A percentile compares a stretch with the other conserved stretches of the same genome.
Conservation (phyloP, 2,797 vertebrate genomes). For the Sylvilagus floridanus region DNA sequence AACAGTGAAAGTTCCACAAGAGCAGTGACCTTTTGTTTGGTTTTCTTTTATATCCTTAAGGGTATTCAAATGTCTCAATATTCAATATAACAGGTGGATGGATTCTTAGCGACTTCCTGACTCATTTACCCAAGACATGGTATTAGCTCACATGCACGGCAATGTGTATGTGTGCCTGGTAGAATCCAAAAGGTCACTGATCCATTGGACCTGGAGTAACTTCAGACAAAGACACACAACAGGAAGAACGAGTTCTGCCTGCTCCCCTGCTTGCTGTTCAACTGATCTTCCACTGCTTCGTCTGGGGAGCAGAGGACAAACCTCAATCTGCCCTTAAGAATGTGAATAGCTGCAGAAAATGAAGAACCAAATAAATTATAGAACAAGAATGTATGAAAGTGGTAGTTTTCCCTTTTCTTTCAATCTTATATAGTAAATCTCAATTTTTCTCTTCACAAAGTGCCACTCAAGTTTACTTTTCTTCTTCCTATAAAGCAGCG, state of each 20-base stretch:
- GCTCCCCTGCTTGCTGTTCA: not conserved
- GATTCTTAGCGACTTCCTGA: not conserved
- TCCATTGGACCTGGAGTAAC: not conserved
- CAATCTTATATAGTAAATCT: not conserved
- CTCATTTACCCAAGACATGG: not conserved
- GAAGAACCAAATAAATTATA: not conserved
- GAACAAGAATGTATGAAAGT: conserved; percentile 5
- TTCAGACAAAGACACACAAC: not conserved
- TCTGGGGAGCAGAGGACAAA: not conserved
- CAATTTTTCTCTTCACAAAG: not conserved
- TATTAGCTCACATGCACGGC: not conserved
- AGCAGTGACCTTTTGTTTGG: not conserved
- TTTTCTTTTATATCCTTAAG: not conserved
- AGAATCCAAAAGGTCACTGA: not conserved
- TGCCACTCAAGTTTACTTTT: not conserved
- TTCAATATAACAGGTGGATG: not conserved
- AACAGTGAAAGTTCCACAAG: not conserved
- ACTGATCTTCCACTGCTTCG: not conserved
- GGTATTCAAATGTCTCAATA: not conserved
- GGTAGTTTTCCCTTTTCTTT: not conserved
- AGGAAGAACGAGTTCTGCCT: not conserved
- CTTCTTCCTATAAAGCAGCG: not conserved
- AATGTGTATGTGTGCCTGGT: not conserved
- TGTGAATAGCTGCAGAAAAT: not conserved
- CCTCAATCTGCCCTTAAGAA: not conserved